Conservation (phyloP, 2,797 vertebrate genomes). For the Pseudomugil gertrudae region DNA sequence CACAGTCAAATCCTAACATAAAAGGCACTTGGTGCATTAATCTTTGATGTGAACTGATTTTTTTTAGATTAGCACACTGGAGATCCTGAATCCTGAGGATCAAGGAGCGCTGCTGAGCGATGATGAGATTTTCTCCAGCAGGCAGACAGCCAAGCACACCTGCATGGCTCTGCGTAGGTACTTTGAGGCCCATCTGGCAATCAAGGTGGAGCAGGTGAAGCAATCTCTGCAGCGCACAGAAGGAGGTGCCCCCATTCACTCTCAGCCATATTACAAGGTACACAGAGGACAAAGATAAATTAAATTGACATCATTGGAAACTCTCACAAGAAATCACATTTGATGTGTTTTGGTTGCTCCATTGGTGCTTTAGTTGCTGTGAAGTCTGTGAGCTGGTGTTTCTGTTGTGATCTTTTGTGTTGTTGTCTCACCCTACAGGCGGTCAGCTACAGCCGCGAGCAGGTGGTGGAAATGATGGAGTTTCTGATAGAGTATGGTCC, state of each 20-base stretch:
- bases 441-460: slow-evolving; percentile 94
- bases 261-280: slow-evolving; percentile 97
- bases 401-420: slow-evolving; percentile 9
- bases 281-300: slow-evolving; percentile 19
- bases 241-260: slow-evolving; percentile 93
- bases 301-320: not conserved
- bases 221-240: slow-evolving; percentile 97
- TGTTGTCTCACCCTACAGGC: slow-evolving; percentile 79
- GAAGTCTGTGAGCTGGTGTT: not conserved
- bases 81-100: slow-evolving; percentile 97
- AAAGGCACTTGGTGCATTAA: slow-evolving; percentile 2
- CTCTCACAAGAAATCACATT: not conserved
- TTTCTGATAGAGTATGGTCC: slow-evolving; percentile 97
- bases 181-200: slow-evolving; percentile 97
- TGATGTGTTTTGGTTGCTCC: not conserved
- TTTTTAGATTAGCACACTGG: slow-evolving; percentile 95
- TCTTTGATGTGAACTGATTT: slow-evolving; percentile 16
- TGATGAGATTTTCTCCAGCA: slow-evolving; percentile 98
- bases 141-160: slow-evolving; percentile 98
- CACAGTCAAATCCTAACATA: not conserved
- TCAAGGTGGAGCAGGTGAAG: slow-evolving; percentile 99
- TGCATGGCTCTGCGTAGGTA: slow-evolving; percentile 98
- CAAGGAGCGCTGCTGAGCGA: slow-evolving; percentile 95
- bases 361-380: slow-evolving; percentile 2
- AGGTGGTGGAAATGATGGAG: slow-evolving; percentile 99